phyloP scores from a whole-genome alignment of 2,113 vertebrate genomes.

The Nettapus auritus region DNA sequence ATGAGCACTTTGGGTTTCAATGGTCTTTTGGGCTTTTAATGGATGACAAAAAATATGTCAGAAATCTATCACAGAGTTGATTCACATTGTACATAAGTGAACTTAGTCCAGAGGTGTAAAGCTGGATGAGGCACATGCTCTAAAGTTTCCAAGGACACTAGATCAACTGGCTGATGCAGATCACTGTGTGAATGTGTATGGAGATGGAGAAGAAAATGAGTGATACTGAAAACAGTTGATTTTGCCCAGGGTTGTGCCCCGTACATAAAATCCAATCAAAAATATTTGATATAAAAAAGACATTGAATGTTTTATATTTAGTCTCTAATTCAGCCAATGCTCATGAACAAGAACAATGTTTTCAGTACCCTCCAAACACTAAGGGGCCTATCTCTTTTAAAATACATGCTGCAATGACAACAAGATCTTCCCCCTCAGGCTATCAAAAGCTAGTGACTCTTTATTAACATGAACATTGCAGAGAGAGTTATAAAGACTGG shows the following conservation, averaged over 20 bases:
- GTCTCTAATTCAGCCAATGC: not conserved
- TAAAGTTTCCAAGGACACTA: not conserved
- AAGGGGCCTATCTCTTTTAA: not conserved
- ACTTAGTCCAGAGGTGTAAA: not conserved
- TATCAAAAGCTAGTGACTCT: not conserved
- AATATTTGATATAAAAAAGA: not conserved
- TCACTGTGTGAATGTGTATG: not conserved
- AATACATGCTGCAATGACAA: not conserved
- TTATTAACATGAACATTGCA: not conserved
- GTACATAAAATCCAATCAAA: not conserved
- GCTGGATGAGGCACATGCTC: not conserved
- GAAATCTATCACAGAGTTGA: not conserved
- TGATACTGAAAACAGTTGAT: not conserved
- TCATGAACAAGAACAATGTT: not conserved
- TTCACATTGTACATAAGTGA: not conserved
- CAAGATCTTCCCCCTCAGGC: not conserved
- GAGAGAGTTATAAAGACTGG: not conserved
- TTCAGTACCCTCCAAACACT: not conserved
- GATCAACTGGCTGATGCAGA: not conserved
- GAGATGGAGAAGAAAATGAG: not conserved
- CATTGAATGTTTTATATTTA: not conserved
- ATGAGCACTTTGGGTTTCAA: constrained; percentile 3
- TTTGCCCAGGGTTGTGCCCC: not conserved
- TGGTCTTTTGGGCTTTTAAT: constrained; percentile 31
- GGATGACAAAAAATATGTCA: not conserved